Percentiles rank a stretch among this genome's conserved stretches.
Conservation (phyloP, 2,113 vertebrate species). For the Capreolus pygargus region DNA sequence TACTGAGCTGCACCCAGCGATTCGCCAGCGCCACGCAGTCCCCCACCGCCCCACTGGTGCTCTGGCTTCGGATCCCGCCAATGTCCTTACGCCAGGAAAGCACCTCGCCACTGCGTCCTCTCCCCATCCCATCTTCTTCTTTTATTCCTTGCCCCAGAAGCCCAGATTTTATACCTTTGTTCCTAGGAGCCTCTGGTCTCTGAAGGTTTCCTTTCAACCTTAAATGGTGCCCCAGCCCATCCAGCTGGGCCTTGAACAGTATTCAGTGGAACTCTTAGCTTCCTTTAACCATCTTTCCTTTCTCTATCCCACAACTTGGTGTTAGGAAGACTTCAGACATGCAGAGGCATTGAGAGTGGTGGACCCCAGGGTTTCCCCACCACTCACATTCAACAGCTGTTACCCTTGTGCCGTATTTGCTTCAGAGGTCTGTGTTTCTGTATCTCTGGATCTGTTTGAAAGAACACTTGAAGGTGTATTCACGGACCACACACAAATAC, state of each 20-base stretch:
- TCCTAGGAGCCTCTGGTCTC: background rate
- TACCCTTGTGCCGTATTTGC: background rate
- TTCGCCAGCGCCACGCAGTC: accelerated
- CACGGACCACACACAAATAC: background rate
- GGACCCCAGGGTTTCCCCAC: background rate
- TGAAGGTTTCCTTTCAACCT: background rate
- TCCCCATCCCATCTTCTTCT: background rate
- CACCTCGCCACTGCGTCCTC: accelerated
- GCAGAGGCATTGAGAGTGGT: background rate
- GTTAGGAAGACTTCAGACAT: background rate
- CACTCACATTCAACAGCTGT: background rate
- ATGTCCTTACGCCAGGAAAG: background rate
- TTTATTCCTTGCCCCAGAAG: background rate
- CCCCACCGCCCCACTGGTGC: accelerated
- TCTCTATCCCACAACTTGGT: background rate
- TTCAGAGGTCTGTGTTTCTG: accelerated
- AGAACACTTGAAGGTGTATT: background rate
- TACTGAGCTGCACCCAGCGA: accelerated
- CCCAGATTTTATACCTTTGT: background rate
- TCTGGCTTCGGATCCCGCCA: background rate
- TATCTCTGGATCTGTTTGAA: background rate
- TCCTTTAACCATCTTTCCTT: background rate
- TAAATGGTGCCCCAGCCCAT: too few species aligned
- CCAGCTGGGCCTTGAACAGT: background rate
- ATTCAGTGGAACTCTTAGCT: background rate